Base-by-base conservation (phyloP, 2,888 invertebrate species). In the Nemurella pictetii region DNA sequence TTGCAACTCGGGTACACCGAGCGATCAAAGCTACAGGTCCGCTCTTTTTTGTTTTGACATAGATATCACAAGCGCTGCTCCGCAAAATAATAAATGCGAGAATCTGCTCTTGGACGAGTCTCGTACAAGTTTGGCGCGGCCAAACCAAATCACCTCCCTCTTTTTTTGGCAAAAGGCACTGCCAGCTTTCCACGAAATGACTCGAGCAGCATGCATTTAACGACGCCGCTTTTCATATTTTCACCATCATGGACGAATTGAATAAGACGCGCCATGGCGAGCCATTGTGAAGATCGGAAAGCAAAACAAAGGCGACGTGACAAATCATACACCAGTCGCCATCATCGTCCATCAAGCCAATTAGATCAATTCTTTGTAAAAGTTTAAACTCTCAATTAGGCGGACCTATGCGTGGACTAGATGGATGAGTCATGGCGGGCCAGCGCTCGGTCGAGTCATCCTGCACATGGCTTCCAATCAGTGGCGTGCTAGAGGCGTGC, bases 151-250 rank as follows among this genome's bases (percentile, higher is more conserved):
- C 5, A 26, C 7, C 9, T 20, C 5, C n/a, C 26, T 78, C 26
- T 78, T 32, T 20, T 78, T 78, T 30, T 78, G 78, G 78, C 78
- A 30, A 32, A 29, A 55, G 55, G 20, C 55, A 55, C 55, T 55
- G 55, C 55, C 55, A 55, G 15, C 15, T 55, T 55, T 55, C 55
- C 55, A 20, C 9, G 55, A 55, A 55, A 55, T 55, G 55, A 55
- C 9, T 55, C 15, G 55, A 12, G 55, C 9, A 55, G 15, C 15
- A 55, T 55, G n/a, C n/a, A n/a, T 55, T 7, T 55, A 20, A 55
- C 55, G 55, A 20, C 55, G 20, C 55, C 20, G 20, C 20, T 20
- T 20, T 55, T 55, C 55, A 55, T 55, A 55, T 7, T 55, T 55
- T 3, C 12, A 55, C 20, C 55, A 55, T 55, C 1, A 12, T 55